These are phyloP conservation scores for Eudyptes chrysolophus DNA, from an alignment of 2,113 vertebrate species.

Conservation along the genomic window DNA sequence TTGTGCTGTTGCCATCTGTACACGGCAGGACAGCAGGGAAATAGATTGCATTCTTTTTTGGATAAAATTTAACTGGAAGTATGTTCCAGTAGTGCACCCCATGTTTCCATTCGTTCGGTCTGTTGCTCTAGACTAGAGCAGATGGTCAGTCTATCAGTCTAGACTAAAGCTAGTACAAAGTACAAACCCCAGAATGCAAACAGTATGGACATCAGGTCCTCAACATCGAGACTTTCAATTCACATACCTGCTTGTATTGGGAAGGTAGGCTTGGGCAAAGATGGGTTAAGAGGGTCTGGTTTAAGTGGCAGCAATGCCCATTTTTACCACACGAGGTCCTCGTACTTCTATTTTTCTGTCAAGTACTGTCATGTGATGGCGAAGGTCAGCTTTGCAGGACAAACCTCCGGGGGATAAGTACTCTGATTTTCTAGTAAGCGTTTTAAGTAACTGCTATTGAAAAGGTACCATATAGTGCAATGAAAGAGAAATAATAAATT, in stretches of 20 bases:
- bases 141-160: neutral
- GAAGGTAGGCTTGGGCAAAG: neutral
- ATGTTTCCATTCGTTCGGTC: neutral
- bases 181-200: no score
- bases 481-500: neutral
- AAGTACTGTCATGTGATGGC: neutral
- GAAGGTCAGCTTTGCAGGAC: neutral
- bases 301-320: neutral
- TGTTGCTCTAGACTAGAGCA: neutral
- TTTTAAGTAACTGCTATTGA: neutral
- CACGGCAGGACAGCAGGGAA: neutral
- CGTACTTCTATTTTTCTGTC: slow-evolving; percentile 40
- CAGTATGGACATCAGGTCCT: neutral
- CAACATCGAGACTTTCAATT: neutral
- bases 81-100: neutral
- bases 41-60: neutral
- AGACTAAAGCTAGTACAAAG: neutral
- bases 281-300: neutral
- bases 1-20: neutral
- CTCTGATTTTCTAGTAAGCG: neutral
- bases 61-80: neutral
- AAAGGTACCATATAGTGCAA: neutral
- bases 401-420: neutral
- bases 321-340: slow-evolving; percentile 60
- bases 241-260: neutral